phyloP scores from a whole-genome alignment of 2,113 vertebrate genomes.

The Psittacula cyanocephala region DNA sequence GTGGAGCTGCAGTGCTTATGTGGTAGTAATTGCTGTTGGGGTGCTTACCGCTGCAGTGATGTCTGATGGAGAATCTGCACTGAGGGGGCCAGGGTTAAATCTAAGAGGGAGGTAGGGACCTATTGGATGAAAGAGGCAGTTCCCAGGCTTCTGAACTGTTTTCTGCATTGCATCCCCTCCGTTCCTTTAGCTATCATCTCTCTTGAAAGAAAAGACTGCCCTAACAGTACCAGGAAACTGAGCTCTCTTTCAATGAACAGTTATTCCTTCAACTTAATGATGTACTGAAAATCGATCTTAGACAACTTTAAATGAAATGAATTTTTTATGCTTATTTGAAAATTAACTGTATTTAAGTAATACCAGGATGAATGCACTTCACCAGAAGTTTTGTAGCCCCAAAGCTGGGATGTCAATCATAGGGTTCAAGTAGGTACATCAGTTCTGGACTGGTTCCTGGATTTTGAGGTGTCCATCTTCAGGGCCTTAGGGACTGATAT shows the following conservation, averaged over 20 bases:
- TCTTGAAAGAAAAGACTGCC: background rate
- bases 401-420: background rate
- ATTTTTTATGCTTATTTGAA: background rate
- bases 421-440: background rate
- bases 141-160: background rate
- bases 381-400: background rate
- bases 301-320: background rate
- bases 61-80: background rate
- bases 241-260: background rate
- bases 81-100: background rate
- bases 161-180: background rate
- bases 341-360: background rate
- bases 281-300: background rate
- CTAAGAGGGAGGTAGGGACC: background rate
- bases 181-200: fast-evolving
- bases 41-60: background rate
- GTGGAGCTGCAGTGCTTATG: background rate
- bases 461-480: background rate
- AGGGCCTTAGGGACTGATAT: background rate
- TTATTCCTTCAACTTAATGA: background rate
- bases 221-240: background rate
- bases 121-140: background rate
- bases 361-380: background rate
- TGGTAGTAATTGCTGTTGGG: background rate
- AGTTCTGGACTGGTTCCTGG: background rate